Base-by-base conservation (phyloP, 1,140 invertebrate genomes). In the Cataglyphis hispanica region DNA sequence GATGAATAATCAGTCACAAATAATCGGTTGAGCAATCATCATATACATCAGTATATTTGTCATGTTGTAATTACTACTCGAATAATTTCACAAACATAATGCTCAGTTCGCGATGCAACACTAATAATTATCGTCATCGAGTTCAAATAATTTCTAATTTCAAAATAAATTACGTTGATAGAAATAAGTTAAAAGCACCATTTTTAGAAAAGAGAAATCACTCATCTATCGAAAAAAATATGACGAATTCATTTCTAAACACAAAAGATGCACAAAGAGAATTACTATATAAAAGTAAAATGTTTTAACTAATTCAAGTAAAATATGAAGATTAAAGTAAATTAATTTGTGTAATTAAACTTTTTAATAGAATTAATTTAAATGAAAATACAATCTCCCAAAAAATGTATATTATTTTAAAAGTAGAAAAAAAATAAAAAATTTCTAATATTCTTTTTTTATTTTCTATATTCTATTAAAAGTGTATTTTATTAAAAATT, bases 21-120 rank as follows among this genome's bases (percentile, higher is more conserved):
- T 78, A 78, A 78, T 78, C 75, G 40, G 60, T 60, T 10, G n/a
- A 16, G 27, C 40, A 78, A 22, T 78, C 60, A 78, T 78, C 75
- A 22, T n/a, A 27, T 11, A 16, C 25, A 31, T 5, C 74, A 25
- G 37, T 19, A 61, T 76, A 61, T 40, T 64, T 27, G 60, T 78
- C 53, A 27, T 64, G 31, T 61, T 43, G 75, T 78, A 78, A 78
- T 78, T 78, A 78, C 60, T 78, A 66, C n/a, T 78, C 75, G 75
- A 61, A 78, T 78, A 78, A 64, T 78, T 64, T 64, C 60, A 64
- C 75, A 78, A 64, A 78, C 60, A 78, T 43, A 64, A 78, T 27
- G 27, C 75, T 34, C 25, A 16, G 27, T 78, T 78, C 27, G 6
- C 43, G 22, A 22, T 13, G 40, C 27, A n/a, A 16, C 74, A 46